Evolutionary conservation across 2,888 invertebrate genomes (phyloP), one percentile per base, ranked within the genome.

Genomic region (Tridacna crocea): DNA sequence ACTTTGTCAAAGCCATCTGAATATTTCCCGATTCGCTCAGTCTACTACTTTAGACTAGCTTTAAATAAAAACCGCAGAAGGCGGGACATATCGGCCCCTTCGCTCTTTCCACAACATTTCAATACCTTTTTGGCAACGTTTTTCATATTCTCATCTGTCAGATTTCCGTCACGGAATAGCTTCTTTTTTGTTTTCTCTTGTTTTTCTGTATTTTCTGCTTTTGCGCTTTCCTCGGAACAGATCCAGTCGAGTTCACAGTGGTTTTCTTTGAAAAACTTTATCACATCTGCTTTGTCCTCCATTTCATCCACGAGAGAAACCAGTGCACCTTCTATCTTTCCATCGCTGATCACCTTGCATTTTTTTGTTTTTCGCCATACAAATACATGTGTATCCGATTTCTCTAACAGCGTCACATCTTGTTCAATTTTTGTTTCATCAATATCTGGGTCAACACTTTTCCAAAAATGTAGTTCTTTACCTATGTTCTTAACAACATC

Each of bases 361-460:
- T 61, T 10, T 10, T 17, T n/a, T 19, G n/a, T 66, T 36, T 77
- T 70, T 61, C 70, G 36, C 77, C 77, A 77, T 6, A 77, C 72
- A 60, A 77, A 72, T 26, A 70, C n/a, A n/a, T n/a, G n/a, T n/a
- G n/a, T 26, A 22, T 48, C 60, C 12, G 46, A 46, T n/a, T 77
- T 26, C 46, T 77, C 61, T 19, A 72, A 47, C 4, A n/a, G n/a
- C 0, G 24, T 10, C 10, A 68, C 55, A 55, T 77, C 60, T 24
- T 4, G 11, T 10, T 19, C 0, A 24, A 68, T 26, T 6, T 17
- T n/a, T 12, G 26, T 26, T 15, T 65, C 51, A 24, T 11, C 4
- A 24, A 47, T 47, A 11, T 75, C 65, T 27, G 51, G 15, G 3
- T 65, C 48, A 48, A 26, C 48, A 47, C 46, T n/a, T 15, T 27